Evolutionary conservation across 2,888 invertebrate genomes (phyloP), one percentile per base, ranked within the genome.

Genomic region (Clusia tigrina): DNA sequence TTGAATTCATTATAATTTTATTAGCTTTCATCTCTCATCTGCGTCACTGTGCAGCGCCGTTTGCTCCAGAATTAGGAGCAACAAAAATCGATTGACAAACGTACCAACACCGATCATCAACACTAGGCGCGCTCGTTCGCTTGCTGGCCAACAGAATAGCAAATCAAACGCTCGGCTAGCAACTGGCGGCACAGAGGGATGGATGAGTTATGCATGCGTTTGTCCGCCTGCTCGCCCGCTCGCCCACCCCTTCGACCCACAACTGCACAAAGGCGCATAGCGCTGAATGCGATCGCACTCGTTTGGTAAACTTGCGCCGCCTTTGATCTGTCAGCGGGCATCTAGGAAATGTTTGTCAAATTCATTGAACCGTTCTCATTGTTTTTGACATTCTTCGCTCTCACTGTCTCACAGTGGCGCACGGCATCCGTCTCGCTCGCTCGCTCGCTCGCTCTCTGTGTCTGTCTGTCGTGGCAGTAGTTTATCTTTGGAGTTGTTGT

Each of bases 311-410:
- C 6, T 22, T 22, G 48, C 71, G 77, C 69, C 64, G 72, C 74
- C 79, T 83, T 82, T 83, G 82, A 83, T 82, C 80, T 83, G 83
- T 82, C 83, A 81, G 74, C 78, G 81, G 76, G 73, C 81, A 83
- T 83, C 83, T 83, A 83, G 83, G 83, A 83, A 83, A 83, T 81
- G 83, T 83, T 83, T 83, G 82, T 83, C 83, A 83, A 82, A 82
- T 78, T 78, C 82, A 78, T 72, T 81, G 75, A 81, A 83, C 80
- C 83, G 82, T 81, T 80, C 78, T 83, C 79, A 83, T 81, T 79
- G 79, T 79, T 81, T 82, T 81, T 83, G 83, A 83, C 83, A 82
- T 82, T 80, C 78, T 77, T 77, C 37, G 38, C 63, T 54, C 37
- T 58, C 12, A 5, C n/a, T 6, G 10, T 32, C 23, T 32, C 22